Evolutionary conservation across 2,888 invertebrate genomes (phyloP).

Genomic region (Oscheius sp.): DNA sequence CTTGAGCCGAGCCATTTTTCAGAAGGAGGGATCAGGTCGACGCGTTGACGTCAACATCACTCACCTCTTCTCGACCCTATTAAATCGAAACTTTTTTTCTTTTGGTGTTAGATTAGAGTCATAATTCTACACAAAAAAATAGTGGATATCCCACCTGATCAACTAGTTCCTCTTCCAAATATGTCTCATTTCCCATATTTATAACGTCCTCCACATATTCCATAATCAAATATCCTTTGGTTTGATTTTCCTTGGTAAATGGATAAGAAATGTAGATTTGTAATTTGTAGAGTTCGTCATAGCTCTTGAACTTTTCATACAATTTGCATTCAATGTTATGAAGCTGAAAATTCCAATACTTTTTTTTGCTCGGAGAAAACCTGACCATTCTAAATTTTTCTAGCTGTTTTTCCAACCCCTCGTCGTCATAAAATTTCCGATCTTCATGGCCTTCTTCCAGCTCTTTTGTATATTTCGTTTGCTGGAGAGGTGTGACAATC

Average conservation of each 20-base stretch:
- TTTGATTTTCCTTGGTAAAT: background rate
- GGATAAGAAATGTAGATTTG: background rate
- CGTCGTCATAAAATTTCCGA: background rate
- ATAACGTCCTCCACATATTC: slow-evolving; percentile 16
- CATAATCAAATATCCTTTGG: slow-evolving; percentile 15
- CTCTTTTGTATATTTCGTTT: slow-evolving; percentile 16
- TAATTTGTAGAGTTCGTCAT: background rate
- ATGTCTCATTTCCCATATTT: background rate
- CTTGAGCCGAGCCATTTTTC: background rate
- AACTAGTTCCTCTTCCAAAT: background rate
- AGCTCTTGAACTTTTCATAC: slow-evolving; percentile 2
- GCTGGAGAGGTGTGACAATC: slow-evolving; percentile 14
- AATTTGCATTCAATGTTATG: slow-evolving; percentile 14
- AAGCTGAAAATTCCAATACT: background rate
- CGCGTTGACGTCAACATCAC: background rate
- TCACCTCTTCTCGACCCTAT: background rate
- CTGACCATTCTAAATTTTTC: background rate
- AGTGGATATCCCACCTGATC: background rate
- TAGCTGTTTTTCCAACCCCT: background rate
- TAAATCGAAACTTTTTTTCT: background rate
- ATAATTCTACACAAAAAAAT: no score
- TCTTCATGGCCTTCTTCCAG: background rate
- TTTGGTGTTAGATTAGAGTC: no score
- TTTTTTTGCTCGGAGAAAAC: background rate
- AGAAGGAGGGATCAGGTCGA: background rate